Base-by-base conservation (phyloP, 2,888 invertebrate genomes). In the Mamestra brassicae region DNA sequence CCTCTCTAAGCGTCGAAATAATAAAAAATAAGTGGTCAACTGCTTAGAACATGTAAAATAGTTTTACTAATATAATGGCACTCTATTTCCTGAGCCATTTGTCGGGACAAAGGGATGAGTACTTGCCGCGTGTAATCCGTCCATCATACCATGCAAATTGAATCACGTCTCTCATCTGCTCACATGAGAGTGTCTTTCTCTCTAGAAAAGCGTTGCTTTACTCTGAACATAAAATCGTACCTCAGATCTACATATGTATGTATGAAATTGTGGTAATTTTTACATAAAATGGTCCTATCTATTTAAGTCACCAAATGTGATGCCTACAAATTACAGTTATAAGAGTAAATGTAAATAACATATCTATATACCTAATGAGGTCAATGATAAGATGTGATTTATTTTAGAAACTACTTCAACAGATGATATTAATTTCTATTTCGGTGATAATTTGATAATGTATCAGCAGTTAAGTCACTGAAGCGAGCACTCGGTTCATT, bases 111-210 rank as follows among this genome's bases (percentile, higher is more conserved):
- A 89, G 87, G 88, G 88, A 88, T 89, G 89, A 89, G 86, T 87
- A 84, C 88, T 89, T 89, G 86, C 87, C 86, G 86, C 90, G 88
- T 88, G 93, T 95, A 94, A 95, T 95, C 94, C 94, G 93, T 94
- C 94, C 93, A 94, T 95, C 94, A 94, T 90, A 90, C 88, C 92
- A 95, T 95, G 94, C 92, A 96, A 95, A 96, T 96, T 95, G 94
- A 95, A 95, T 94, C 95, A 95, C 95, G 95, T 94, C 93, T 93
- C 91, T 93, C 95, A 94, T 95, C 93, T 92, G 92, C 91, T 91
- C 91, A 89, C 90, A 92, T 88, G 91, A 90, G 85, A 88, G 90
- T 92, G 90, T 91, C 90, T 91, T 90, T 89, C 89, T 86, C 85
- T 86, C 87, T 86, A 84, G 87, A 86, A 90, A 89, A 89, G 84